Percentiles rank a stretch among this genome's conserved stretches.
These are phyloP conservation scores for Petrophora chlorosata DNA, from an alignment of 2,888 invertebrate species.

Conservation along the genomic window DNA sequence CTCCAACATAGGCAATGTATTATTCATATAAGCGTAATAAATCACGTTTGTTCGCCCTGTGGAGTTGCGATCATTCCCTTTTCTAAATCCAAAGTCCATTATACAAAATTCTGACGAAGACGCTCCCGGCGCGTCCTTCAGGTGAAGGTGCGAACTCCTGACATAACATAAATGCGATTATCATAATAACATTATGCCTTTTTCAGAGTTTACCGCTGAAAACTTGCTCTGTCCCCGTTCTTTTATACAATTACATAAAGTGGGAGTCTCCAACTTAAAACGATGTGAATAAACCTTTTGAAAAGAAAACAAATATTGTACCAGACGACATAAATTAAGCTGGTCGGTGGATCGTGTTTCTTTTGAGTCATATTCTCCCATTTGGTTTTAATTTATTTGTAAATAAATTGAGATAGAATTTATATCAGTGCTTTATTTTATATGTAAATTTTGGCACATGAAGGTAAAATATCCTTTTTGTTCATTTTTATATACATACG, in stretches of 20 bases:
- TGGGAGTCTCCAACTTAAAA: conserved; percentile 9
- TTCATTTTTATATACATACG: too few species aligned
- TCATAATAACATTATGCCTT: conserved; percentile 33
- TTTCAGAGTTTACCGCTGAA: conserved; percentile 13
- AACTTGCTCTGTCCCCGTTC: conserved; percentile 10
- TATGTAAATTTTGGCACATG: too few species aligned
- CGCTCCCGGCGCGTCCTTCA: conserved; percentile 28
- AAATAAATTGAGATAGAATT: too few species aligned
- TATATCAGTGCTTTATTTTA: background rate
- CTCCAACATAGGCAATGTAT: conserved; percentile 59
- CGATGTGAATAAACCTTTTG: conserved; percentile 29
- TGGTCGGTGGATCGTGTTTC: conserved; percentile 15
- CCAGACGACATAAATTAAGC: conserved; percentile 36
- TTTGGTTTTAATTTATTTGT: conserved; percentile 25
- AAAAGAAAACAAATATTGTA: conserved; percentile 32
- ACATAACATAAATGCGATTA: conserved; percentile 38
- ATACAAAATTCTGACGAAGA: conserved; percentile 48
- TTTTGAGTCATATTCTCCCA: conserved; percentile 27
- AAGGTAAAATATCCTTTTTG: too few species aligned
- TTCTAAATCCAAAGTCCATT: conserved; percentile 54
- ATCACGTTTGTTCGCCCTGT: conserved; percentile 56
- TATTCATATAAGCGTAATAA: conserved; percentile 66
- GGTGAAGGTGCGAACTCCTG: conserved; percentile 39
- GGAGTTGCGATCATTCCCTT: conserved; percentile 56
- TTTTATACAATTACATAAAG: conserved; percentile 23